phyloP scores from a whole-genome alignment of 2,888 invertebrate genomes.

The Chymomyza procnemis region DNA sequence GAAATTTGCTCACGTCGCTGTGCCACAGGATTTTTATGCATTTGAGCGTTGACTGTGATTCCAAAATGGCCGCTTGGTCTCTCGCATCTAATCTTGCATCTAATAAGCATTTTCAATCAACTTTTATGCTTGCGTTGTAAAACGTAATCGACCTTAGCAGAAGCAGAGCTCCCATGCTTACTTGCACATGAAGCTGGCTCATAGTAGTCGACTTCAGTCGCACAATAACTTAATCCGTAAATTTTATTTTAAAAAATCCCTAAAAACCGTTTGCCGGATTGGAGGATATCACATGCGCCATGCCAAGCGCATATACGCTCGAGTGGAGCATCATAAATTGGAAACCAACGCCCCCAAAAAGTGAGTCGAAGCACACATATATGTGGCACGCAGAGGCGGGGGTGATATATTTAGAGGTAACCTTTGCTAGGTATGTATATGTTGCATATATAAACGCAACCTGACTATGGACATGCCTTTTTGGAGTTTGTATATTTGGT shows the following conservation, averaged over 20 bases:
- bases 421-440: not conserved
- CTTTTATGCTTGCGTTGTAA: constrained; percentile 75
- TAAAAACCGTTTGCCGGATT: constrained; percentile 62
- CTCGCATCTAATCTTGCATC: constrained; percentile 77
- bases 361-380: not conserved
- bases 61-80: constrained; percentile 39
- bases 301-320: constrained; percentile 2
- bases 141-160: constrained; percentile 64
- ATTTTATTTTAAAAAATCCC: constrained; percentile 72
- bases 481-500: constrained; percentile 26
- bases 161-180: not conserved
- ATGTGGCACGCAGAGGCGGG: not conserved
- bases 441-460: constrained; percentile 14
- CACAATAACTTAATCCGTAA: constrained; percentile 76
- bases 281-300: constrained; percentile 54
- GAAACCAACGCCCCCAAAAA: constrained; percentile 30
- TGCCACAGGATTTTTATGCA: constrained; percentile 65
- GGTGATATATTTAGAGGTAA: not conserved
- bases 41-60: constrained; percentile 50
- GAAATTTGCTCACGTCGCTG: constrained; percentile 74
- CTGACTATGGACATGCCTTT: constrained; percentile 3
- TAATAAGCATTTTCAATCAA: constrained; percentile 78
- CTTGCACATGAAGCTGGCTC: not conserved
- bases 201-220: constrained; percentile 30
- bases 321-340: constrained; percentile 60